phyloP scores from a whole-genome alignment of 2,113 vertebrate species.

The Physeter macrocephalus region DNA sequence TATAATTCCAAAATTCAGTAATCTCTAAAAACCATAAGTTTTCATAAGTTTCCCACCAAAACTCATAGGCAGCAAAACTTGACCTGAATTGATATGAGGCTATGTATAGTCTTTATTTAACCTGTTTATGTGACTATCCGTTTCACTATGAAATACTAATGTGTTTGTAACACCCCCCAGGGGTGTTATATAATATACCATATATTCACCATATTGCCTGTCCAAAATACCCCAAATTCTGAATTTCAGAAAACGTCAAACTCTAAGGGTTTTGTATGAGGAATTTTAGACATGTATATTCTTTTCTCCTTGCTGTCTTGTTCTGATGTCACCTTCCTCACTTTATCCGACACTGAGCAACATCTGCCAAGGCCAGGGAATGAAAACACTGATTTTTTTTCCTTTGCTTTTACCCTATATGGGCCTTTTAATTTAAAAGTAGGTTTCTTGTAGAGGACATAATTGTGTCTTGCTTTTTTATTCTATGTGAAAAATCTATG shows the following conservation, averaged over 20 bases:
- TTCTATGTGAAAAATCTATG: not conserved
- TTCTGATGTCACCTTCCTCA: not conserved
- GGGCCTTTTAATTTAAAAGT: not conserved
- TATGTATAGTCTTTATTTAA: not conserved
- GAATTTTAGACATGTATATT: not conserved
- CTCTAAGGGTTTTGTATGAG: not conserved
- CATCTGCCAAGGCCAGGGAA: not conserved
- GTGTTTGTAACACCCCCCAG: not conserved
- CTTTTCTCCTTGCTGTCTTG: not conserved
- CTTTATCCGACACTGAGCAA: not conserved
- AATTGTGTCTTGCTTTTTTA: not conserved
- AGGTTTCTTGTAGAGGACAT: not conserved
- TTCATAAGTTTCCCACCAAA: not conserved
- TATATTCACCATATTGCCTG: not conserved
- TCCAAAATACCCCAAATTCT: not conserved
- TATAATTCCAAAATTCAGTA: not conserved
- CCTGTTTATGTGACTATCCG: not conserved
- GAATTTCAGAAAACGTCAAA: not conserved
- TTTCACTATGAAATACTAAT: not conserved
- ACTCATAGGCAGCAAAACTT: not conserved
- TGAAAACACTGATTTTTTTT: not conserved
- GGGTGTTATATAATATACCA: not conserved
- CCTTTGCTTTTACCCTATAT: not conserved
- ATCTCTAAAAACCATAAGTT: not conserved
- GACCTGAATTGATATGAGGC: not conserved